Evolutionary conservation across 1,140 invertebrate genomes (phyloP), one percentile per base, ranked within the genome.

Genomic region (Nasonia giraulti): DNA sequence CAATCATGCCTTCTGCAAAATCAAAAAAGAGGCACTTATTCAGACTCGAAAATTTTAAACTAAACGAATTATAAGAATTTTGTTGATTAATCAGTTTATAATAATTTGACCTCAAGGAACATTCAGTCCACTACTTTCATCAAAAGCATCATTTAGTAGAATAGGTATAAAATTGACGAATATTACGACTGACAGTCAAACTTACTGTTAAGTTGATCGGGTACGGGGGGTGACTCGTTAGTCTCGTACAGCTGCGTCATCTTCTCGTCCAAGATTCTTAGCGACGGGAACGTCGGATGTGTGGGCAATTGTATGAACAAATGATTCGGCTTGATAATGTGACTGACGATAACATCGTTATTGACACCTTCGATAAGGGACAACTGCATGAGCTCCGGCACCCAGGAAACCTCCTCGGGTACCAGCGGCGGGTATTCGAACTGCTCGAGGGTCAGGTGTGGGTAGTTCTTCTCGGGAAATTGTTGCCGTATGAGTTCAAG

Each of bases 281-380:
- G 93, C 20, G 95, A 95, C 1, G 96, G 96, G 93, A 96, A 98
- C 0, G 97, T 96, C 0, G 98, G 98, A 94, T 99, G 98, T 73
- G 97, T 96, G 20, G 97, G 98, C 90, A 98, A 96, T 90, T 99
- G 98, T 44, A 99, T 94, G 92, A 99, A 99, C 87, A 99, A 94
- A 90, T 98, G 97, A 79, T 96, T 96, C 27, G 97, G 96, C 87
- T 95, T 95, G 10, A 98, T 95, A 86, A 98, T 95, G 87, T 96
- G 96, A 88, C 96, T 97, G 74, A 99, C 94, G 75, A 96, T 95
- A 2, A 99, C 96, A 92, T 99, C 98, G 89, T 98, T 98, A 89
- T 97, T 97, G n/a, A 99, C 96, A 73, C 97, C 97, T 90, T 97
- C 97, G 83, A 98, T 95, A 75, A 99, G 93, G 88, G 95, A 95